Base-by-base conservation (phyloP, 2,888 invertebrate species). In the Monopis laevigella region DNA sequence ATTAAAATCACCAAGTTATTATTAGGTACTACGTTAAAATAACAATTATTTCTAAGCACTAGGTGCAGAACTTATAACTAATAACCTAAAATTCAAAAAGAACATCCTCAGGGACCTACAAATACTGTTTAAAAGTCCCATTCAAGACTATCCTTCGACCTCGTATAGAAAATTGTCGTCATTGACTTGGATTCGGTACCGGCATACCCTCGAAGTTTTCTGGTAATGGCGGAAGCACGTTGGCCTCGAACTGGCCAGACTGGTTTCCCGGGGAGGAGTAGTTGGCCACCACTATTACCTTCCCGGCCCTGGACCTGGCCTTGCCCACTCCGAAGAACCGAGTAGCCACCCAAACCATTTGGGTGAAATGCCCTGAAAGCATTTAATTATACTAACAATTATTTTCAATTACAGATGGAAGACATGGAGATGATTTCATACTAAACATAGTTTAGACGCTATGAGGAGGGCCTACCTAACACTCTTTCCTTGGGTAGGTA, bases 291-390 rank as follows among this genome's bases (percentile, higher is more conserved):
- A 93, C 92, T 48, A 92, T 88, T 34, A 90, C 83, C 58, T 90
- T 90, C 10, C 92, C 92, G 11, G 88, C 88, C 30, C 88, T 78
- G 21, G 89, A 89, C 40, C 87, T 84, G 1, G 92, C 92, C 58
- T 90, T 91, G 5, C 92, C 93, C 1, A 93, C 86, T 2, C 94
- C 93, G 57, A 93, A 87, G 61, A 87, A 85, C 32, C 85, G 84
- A 2, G 89, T 90, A 35, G 82, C 84, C 26, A 86, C 85, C 93
- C 94, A 94, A 16, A 93, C 90, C 65, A 94, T 82, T 72, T 93
- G 93, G 0, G 92, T 92, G 67, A 93, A 93, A 65, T 93, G 92
- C 44, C 93, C 93, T 91, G 67, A 13, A 45, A 49, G n/a, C n/a
- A n/a, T n/a, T n/a, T n/a, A n/a, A n/a, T n/a, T n/a, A n/a, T n/a